Evolutionary conservation across 2,113 vertebrate genomes (phyloP), one percentile per base, ranked within the genome.

Genomic region (Silurus meridionalis): DNA sequence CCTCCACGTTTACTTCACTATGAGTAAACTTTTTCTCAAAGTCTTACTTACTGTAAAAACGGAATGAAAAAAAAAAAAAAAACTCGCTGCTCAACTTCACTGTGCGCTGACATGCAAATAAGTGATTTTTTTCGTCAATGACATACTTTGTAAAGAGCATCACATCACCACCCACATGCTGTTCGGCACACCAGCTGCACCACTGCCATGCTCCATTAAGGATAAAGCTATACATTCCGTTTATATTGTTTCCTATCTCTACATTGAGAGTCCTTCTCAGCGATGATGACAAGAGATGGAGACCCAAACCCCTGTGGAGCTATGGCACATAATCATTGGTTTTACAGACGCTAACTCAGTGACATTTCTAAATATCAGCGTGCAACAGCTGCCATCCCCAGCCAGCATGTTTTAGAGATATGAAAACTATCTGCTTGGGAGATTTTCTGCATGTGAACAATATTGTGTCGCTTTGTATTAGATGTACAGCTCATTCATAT

Each of bases 281-380:
- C 48, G 83, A 90, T 72, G 86, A 88, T 19, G 52, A 78, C 87
- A 79, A 67, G 83, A 75, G 57, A 87, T n/a, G 67, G 50, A 87
- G 78, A 86, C 80, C 46, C 37, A 79, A 89, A 89, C 83, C 82
- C 71, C 25, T 1, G 17, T 50, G 83, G 64, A 88, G 87, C 88
- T 84, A 48, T 66, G 21, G 75, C 85, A 88, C 83, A 88, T 90
- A 89, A 89, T 89, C 86, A 83, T 83, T 52, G 83, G 86, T 87
- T 80, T 87, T 77, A 83, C 84, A 86, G 74, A 87, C 37, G 78
- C 78, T 83, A 83, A 86, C 83, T 87, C 64, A 66, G 83, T 90
- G 89, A 89, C 88, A 90, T 90, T 91, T 90, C 77, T 86, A 90
- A 91, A 90, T 90, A 88, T 64, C 84, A 90, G 71, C 64, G 11